Percentiles rank a stretch among this genome's conserved stretches.
Evolutionary conservation across 2,113 vertebrate genomes (phyloP).

Genomic region (Eupsittula cactorum): DNA sequence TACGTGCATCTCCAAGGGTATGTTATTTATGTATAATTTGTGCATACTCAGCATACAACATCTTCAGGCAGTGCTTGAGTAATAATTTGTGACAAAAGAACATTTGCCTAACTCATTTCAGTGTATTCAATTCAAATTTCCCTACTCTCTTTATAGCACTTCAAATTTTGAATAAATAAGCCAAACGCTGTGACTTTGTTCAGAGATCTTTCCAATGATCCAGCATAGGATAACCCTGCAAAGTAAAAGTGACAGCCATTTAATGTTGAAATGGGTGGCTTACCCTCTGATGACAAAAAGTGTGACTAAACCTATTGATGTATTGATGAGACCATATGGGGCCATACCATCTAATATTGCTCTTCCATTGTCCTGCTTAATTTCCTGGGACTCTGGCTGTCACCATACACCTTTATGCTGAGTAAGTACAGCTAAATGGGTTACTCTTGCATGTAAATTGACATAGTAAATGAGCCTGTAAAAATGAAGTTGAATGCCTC

Average conservation of each 20-base stretch:
- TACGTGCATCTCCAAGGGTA: neutral
- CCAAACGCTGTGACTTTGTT: neutral
- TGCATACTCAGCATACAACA: neutral
- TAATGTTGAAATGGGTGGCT: conserved; percentile 18
- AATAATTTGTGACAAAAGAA: neutral
- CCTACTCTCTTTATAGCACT: neutral
- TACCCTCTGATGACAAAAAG: conserved; percentile 6
- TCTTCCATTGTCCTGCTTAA: conserved; percentile 15
- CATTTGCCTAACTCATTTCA: neutral
- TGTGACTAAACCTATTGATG: conserved; percentile 44
- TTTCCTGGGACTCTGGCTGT: neutral
- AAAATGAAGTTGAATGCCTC: neutral
- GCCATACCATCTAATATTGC: neutral
- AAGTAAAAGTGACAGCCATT: conserved; percentile 33
- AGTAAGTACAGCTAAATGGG: neutral
- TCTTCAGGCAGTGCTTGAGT: neutral
- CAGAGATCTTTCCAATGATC: neutral
- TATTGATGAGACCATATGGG: neutral
- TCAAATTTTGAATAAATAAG: neutral
- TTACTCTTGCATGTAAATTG: neutral
- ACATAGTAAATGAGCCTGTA: neutral
- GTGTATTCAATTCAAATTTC: neutral
- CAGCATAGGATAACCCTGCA: neutral
- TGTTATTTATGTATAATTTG: neutral
- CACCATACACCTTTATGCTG: neutral